Evolutionary conservation across 2,113 vertebrate genomes (phyloP), one percentile per base, ranked within the genome.

Genomic region (Chloropsis hardwickii): DNA sequence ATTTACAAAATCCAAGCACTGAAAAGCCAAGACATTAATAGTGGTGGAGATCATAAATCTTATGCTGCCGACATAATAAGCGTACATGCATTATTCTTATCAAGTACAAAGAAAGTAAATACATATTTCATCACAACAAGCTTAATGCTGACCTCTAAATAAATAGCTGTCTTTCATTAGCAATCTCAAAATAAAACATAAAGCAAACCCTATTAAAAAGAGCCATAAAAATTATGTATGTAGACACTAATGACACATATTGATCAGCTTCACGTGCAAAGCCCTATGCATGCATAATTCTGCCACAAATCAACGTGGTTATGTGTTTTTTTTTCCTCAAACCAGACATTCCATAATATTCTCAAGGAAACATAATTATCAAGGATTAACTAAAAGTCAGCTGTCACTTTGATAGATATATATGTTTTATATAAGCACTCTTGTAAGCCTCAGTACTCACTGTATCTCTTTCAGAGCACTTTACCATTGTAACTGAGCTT

Each of bases 91-190:
- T 96, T 96, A 95, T 94, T 96, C 94, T 94, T 90, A 95, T 81
- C 92, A 78, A 97, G 92, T 92, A 96, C 86, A 95, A 96, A 96
- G 95, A 90, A 94, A 97, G 73, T 57, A 93, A 94, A 93, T 90
- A 65, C 91, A 84, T 94, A 94, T 95, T 97, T 96, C 94, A 97
- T 95, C 88, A 88, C 85, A 96, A 90, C 88, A 96, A 96, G 87
- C 91, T 88, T 93, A 94, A 81, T 6, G 18, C 82, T 95, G 95
- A 94, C 95, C 93, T 95, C 95, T 94, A 92, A 96, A 94, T 92
- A 95, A 95, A 95, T 94, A 83, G 72, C 86, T 97, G 87, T 94
- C 87, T 95, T 95, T 95, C 95, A 94, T 96, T 96, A 96, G 86
- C 92, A 88, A 81, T 88, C 91, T 92, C 76, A 92, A 95, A 96